Base-by-base conservation (phyloP, 2,888 invertebrate genomes). In the Dasypolia templi region DNA sequence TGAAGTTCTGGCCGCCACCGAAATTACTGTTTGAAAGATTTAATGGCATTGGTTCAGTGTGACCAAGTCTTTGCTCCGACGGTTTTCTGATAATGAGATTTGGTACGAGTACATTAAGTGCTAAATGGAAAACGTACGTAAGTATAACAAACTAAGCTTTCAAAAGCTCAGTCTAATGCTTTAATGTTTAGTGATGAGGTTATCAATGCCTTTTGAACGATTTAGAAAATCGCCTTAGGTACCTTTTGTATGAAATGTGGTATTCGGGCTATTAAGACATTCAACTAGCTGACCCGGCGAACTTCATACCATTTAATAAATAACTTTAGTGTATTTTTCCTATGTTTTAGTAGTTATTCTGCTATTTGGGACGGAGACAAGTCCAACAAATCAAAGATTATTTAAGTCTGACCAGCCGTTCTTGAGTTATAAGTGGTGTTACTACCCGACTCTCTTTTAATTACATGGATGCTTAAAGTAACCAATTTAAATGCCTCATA, bases 11-110 rank as follows among this genome's bases (percentile, higher is more conserved):
- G 77, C 62, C 56, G n/a, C 22, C 29, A 68, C 55, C 58, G 44
- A 84, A 77, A 83, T 77, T 53, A 71, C 74, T 75, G 49, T 80
- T 79, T 73, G 63, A 74, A 73, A 75, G 62, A 78, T 79, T 84
- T 81, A 83, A 80, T 77, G 66, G 55, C 64, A 67, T 76, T 77
- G 51, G 39, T 56, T 61, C 49, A 29, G 26, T 69, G 74, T 56
- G 61, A 71, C 74, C 65, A 72, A 35, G 49, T 51, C 59, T 58
- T 76, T 67, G 55, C 49, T 49, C 29, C 35, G 70, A 67, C 39
- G 71, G 35, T 65, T 79, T 72, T 69, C 63, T 66, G 19, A 64
- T 85, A 85, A 83, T 81, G 59, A 76, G 62, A 83, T 83, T 79
- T 71, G 59, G 62, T 72, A n/a, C n/a, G n/a, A n/a, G n/a, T n/a